Percentiles rank a stretch among this genome's conserved stretches.
Conservation (phyloP, 2,888 invertebrate species). For the Athrips mouffetella region DNA sequence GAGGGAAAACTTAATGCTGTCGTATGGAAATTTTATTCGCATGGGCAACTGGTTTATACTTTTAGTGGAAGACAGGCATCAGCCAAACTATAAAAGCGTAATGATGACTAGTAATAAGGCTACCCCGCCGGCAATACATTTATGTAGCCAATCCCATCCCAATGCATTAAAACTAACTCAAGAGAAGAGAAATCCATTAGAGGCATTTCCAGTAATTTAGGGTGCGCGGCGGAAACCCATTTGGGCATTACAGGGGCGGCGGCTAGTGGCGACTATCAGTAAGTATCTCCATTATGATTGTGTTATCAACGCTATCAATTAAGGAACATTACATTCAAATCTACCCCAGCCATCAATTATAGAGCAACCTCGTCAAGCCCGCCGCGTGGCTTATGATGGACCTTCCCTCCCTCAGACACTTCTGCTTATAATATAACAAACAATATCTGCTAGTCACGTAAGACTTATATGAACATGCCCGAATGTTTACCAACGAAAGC, state of each 20-base stretch:
- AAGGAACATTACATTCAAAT: constrained; percentile 67
- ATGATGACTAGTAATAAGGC: constrained; percentile 31
- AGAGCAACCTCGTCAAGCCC: constrained; percentile 37
- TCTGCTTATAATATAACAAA: background rate
- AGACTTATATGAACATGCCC: background rate
- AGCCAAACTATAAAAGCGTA: constrained; percentile 2
- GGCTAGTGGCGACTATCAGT: constrained; percentile 31
- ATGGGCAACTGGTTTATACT: constrained; percentile 23
- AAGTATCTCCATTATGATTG: constrained; percentile 54
- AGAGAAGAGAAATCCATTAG: constrained; percentile 47
- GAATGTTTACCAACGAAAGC: background rate
- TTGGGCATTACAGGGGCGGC: constrained; percentile 43
- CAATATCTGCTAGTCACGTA: background rate
- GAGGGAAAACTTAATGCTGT: constrained; percentile 30
- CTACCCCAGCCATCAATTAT: constrained; percentile 65
- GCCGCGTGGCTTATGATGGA: constrained; percentile 42
- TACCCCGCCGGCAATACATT: constrained; percentile 28
- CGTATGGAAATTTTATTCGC: constrained; percentile 33
- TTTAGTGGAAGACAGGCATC: background rate
- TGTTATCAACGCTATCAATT: constrained; percentile 68
- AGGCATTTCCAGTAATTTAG: constrained; percentile 42
- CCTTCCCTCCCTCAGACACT: constrained; percentile 12
- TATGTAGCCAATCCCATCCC: constrained; percentile 34
- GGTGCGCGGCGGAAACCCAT: constrained; percentile 49
- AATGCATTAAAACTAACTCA: constrained; percentile 41